Conservation (phyloP, 2,113 vertebrate species). For the Anhinga anhinga region DNA sequence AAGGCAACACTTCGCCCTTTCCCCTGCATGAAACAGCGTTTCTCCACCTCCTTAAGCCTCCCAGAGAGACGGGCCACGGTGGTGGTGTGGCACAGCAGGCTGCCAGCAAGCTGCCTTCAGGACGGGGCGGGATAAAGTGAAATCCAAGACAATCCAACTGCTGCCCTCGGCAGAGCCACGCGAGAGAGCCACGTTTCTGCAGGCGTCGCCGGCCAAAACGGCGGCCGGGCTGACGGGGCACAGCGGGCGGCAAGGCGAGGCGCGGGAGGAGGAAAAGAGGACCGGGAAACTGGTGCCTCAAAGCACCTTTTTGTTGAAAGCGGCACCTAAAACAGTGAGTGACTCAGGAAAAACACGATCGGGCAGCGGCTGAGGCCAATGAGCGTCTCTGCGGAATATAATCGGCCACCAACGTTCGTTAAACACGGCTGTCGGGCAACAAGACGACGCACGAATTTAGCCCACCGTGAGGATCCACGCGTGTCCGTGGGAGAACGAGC, state of each 20-base stretch:
- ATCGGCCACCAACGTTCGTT: accelerated
- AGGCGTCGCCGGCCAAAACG: accelerated
- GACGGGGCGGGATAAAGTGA: neutral
- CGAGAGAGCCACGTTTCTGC: neutral
- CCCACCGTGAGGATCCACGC: too few relatives aligned
- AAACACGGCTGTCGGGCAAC: neutral
- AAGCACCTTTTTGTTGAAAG: neutral
- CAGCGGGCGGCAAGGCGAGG: too few relatives aligned
- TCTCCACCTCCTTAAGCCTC: neutral
- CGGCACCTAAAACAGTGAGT: neutral
- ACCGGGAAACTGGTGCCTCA: neutral
- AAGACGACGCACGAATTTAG: neutral
- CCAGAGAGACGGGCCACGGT: accelerated
- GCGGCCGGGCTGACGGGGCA: too few relatives aligned
- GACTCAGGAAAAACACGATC: too few relatives aligned
- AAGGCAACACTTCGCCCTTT: neutral
- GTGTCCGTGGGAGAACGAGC: neutral
- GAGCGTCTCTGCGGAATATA: neutral
- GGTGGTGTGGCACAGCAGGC: accelerated
- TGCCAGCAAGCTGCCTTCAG: neutral
- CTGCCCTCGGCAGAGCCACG: neutral
- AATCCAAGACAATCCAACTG: too few relatives aligned
- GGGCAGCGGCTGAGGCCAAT: neutral
- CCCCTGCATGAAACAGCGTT: neutral
- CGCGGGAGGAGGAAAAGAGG: too few relatives aligned